Evolutionary conservation across 2,888 invertebrate species (phyloP), one percentile per base, ranked within the genome.

Genomic region (Cryptocephalus moraei): DNA sequence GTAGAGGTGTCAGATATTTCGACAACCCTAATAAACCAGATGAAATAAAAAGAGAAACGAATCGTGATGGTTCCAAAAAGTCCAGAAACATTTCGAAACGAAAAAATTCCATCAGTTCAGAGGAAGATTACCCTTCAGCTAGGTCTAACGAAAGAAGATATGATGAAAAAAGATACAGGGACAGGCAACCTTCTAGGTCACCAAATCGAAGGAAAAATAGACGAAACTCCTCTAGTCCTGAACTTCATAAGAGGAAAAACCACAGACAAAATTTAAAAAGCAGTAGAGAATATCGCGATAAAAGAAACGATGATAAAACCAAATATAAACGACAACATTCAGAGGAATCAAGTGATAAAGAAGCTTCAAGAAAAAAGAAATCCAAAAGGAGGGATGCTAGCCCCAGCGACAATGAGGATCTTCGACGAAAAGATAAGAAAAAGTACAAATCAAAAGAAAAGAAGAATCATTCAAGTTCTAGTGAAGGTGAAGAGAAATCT

Each of bases 1-100:
- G 90, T 0, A 78, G 84, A 63, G 89, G 89, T 6, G 81, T 89
- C 0, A 76, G 78, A 53, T 77, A 80, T 65, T 73, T 73, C 53
- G 71, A 72, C 22, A 22, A 22, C 6, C 22, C 22, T 22, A 22
- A 22, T 22, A 22, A 22, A 22, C 49, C 22, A 4, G 64, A 64
- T n/a, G 62, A 63, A 53, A 69, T 68, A 34, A 58, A 61, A 32
- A 60, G 54, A 47, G 55, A 54, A 38, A 54, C 41, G 9, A 55
- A 62, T 46, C 49, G 60, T 42, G 60, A 51, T 48, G 60, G 62
- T 47, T 22, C 22, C 22, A 22, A 22, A 22, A 22, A 6, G 22
- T 22, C 22, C 3, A 22, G 22, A 22, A 22, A 22, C 22, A 22
- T 22, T 22, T 22, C 22, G 6, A 22, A 22, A 22, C 22, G 22